Evolutionary conservation across 2,113 vertebrate species (phyloP), one percentile per base, ranked within the genome.

Genomic region (Sinocyclocheilus anshuiensis): DNA sequence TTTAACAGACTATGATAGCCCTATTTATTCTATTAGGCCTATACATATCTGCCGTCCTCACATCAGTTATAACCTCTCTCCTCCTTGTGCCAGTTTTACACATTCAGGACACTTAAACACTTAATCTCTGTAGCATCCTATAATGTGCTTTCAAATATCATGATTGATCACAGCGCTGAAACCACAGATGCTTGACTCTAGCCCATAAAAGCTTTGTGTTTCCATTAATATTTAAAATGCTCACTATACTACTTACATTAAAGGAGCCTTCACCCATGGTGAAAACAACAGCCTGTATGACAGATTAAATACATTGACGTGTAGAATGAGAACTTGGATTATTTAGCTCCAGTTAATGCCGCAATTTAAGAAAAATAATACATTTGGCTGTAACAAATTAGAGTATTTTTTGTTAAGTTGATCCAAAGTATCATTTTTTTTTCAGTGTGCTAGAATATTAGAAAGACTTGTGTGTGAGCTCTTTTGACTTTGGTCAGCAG

Each of bases 141-240:
- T 89, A 87, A 86, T 87, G 61, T 82, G 71, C 59, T 74, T 77
- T 78, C 59, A 76, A 74, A 88, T 83, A 76, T 33, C 59, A 50
- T 50, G 48, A 71, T 53, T 67, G 63, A 71, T 57, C 65, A 84
- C 83, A 75, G 80, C 6, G 2, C 48, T 89, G 22, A 10, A 55
- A 81, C 61, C 71, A 20, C 74, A 76, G 85, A 55, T 77, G 42
- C 59, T 77, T 71, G 79, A 36, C 61, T 77, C 53, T 16, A 77
- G 42, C 39, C 65, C 13, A 20, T 76, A 29, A 84, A 89, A 84
- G 77, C 85, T 42, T 24, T 55, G 57, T 59, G 78, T 88, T 84
- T 89, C 24, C 71, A 89, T 89, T 89, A 84, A 89, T 89, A 84
- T 89, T 89, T 84, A 71, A 89, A 81, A 65, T 39, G 16, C 24